Conservation (phyloP, 2,888 invertebrate species). For the Drosophila ustulata region DNA sequence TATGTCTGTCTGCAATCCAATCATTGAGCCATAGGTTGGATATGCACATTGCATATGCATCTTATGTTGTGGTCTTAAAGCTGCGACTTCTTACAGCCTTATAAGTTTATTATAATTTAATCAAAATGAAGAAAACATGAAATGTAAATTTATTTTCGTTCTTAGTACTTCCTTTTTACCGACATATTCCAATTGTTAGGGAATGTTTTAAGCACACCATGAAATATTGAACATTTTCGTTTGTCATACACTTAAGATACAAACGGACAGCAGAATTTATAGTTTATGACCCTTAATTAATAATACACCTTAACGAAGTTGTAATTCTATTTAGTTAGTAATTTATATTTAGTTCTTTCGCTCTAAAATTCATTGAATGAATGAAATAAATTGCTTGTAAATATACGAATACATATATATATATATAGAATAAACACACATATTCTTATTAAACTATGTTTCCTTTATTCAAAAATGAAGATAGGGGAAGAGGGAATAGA, state of each 20-base stretch:
- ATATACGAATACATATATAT: constrained; percentile 33
- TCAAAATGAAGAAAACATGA: constrained; percentile 11
- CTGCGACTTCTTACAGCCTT: constrained; percentile 26
- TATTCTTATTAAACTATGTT: neutral
- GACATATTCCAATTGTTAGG: constrained; percentile 10
- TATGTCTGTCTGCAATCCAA: constrained; percentile 29
- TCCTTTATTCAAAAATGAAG: neutral
- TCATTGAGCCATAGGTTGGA: constrained; percentile 37
- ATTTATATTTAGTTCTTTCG: constrained; percentile 27
- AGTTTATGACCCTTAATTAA: constrained; percentile 35
- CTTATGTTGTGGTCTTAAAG: constrained; percentile 27
- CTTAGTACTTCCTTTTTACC: neutral
- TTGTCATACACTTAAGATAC: constrained; percentile 7
- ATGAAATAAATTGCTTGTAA: constrained; percentile 55
- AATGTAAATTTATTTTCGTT: neutral
- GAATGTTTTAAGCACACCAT: constrained; percentile 14
- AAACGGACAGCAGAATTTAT: constrained; percentile 21
- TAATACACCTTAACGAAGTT: constrained; percentile 28
- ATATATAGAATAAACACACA: neutral
- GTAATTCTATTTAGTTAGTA: constrained; percentile 10
- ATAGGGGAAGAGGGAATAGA: neutral
- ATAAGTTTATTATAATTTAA: constrained; percentile 9
- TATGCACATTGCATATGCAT: constrained; percentile 39
- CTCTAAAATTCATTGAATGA: constrained; percentile 34
- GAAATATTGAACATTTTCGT: constrained; percentile 19